Evolutionary conservation across 2,113 vertebrate species (phyloP).

Genomic region (Sitta europaea): DNA sequence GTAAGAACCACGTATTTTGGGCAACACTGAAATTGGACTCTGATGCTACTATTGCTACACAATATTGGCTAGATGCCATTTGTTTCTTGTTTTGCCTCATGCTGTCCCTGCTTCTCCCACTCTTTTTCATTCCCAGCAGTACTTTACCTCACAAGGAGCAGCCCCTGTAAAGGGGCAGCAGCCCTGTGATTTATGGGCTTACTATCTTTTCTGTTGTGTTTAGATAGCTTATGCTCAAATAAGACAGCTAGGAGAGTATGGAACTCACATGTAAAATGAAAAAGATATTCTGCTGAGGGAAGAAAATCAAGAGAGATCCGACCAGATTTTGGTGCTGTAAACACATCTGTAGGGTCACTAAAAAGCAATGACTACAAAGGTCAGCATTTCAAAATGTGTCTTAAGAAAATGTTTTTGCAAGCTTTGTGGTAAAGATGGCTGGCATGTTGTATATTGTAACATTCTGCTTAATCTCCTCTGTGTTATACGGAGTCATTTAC

Average conservation of each 20-base stretch:
- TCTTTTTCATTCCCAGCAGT: background rate
- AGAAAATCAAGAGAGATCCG: background rate
- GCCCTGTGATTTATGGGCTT: background rate
- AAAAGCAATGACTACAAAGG: conserved; percentile 43
- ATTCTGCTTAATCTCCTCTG: conserved; percentile 43
- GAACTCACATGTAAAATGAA: background rate
- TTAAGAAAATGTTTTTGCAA: conserved; percentile 60
- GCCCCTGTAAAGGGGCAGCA: background rate
- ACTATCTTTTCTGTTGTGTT: background rate
- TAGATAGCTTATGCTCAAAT: background rate
- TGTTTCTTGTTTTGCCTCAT: background rate
- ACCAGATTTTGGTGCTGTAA: conserved; percentile 32
- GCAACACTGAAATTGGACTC: background rate
- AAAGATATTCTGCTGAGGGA: background rate
- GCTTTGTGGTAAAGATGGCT: conserved; percentile 47
- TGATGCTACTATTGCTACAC: background rate
- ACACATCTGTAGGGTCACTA: conserved; percentile 50
- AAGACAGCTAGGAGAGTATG: background rate
- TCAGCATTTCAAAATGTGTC: conserved; percentile 52
- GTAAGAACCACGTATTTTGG: background rate
- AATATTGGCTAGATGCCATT: background rate
- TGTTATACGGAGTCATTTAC: conserved; percentile 4
- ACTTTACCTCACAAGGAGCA: conserved; percentile 16
- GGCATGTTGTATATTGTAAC: conserved; percentile 47
- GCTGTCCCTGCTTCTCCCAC: background rate